Evolutionary conservation across 1,140 invertebrate genomes (phyloP).

Genomic region (Procambarus clarkii): DNA sequence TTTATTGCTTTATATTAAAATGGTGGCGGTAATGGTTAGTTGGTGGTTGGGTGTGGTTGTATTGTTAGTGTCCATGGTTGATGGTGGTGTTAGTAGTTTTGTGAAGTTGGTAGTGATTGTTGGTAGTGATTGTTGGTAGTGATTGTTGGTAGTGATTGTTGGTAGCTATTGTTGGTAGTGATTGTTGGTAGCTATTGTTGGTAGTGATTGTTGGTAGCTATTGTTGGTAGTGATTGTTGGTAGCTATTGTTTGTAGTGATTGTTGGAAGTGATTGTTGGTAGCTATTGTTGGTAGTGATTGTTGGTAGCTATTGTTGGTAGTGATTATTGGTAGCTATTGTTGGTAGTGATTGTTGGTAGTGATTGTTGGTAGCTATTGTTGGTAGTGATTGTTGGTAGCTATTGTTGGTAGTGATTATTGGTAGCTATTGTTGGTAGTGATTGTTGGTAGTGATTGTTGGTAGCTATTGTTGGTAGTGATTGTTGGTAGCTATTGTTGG

Average conservation of each 20-base stretch:
- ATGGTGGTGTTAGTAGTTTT: background rate
- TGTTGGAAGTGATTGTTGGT: background rate
- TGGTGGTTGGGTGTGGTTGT: background rate
- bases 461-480: too few species aligned
- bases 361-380: too few species aligned
- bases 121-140: too few species aligned
- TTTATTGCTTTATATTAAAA: background rate
- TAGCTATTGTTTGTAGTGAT: background rate
- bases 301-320: background rate
- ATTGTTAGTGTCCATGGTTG: background rate
- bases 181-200: background rate
- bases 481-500: too few species aligned
- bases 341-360: too few species aligned
- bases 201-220: background rate
- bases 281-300: background rate
- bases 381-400: too few species aligned
- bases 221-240: background rate
- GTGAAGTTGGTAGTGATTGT: too few species aligned
- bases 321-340: too few species aligned
- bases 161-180: background rate
- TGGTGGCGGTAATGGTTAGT: background rate
- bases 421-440: background rate
- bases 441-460: too few species aligned
- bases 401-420: background rate
- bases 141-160: too few species aligned